These are phyloP conservation scores for Paratrypauchen microcephalus DNA, from an alignment of 2,797 vertebrate genomes.

Conservation along the genomic window DNA sequence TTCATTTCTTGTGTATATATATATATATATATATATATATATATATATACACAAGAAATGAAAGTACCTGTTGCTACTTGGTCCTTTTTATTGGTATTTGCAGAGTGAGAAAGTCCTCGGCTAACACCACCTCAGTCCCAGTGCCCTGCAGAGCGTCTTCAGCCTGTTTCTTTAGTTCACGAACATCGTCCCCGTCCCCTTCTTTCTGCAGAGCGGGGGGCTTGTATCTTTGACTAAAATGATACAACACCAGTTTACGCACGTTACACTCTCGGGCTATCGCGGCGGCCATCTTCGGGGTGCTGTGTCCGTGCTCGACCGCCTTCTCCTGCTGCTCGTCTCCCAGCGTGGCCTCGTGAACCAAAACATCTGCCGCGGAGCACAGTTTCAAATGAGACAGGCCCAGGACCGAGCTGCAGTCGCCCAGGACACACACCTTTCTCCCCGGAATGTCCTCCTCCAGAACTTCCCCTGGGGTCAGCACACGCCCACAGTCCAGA, in stretches of 20 bases:
- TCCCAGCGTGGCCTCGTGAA: slow-evolving; percentile 90
- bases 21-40: too few species aligned
- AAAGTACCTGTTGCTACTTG: background rate
- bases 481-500: slow-evolving; percentile 73
- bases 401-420: slow-evolving; percentile 82
- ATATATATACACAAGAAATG: too few species aligned
- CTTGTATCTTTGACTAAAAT: slow-evolving; percentile 93
- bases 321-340: slow-evolving; percentile 83
- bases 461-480: slow-evolving; percentile 81
- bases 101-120: slow-evolving; percentile 90
- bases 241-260: slow-evolving; percentile 80
- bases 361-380: slow-evolving; percentile 79
- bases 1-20: too few species aligned
- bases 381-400: slow-evolving; percentile 68
- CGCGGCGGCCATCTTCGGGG: slow-evolving; percentile 79
- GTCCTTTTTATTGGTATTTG: slow-evolving; percentile 75
- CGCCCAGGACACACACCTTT: slow-evolving; percentile 89
- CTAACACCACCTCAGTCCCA: slow-evolving; percentile 80
- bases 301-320: slow-evolving; percentile 87
- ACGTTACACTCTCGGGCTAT: slow-evolving; percentile 78
- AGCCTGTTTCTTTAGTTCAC: slow-evolving; percentile 81
- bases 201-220: slow-evolving; percentile 68
- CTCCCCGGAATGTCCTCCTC: slow-evolving; percentile 81
- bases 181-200: slow-evolving; percentile 73
- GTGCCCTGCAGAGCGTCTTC: slow-evolving; percentile 71